These are phyloP conservation scores for Oreochromis niloticus DNA, from an alignment of 2,113 vertebrate genomes.

Conservation along the genomic window DNA sequence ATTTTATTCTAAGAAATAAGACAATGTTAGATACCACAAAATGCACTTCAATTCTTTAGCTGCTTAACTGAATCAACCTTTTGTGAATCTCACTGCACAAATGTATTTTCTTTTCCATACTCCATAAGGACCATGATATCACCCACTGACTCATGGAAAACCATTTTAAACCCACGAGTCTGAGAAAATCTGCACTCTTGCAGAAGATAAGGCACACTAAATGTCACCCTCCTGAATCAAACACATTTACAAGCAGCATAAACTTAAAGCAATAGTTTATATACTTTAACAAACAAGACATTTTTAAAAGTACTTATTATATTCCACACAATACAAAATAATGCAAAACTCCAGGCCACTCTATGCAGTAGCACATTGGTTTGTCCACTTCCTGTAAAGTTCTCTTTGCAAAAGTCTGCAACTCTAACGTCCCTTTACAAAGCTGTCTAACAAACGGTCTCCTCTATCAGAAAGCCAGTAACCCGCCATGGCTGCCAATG, in stretches of 20 bases:
- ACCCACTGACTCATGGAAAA: background rate
- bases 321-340: background rate
- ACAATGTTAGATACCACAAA: background rate
- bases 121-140: background rate
- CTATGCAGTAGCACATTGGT: background rate
- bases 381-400: background rate
- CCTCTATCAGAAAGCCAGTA: conserved; percentile 93
- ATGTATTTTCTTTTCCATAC: background rate
- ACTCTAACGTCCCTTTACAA: conserved; percentile 74
- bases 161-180: background rate
- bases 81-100: background rate
- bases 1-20: background rate
- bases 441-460: conserved; percentile 79
- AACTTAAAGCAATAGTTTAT: background rate
- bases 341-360: background rate
- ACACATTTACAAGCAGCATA: background rate
- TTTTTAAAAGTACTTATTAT: background rate
- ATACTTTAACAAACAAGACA: background rate
- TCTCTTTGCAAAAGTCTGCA: background rate
- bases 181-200: background rate
- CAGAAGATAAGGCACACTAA: background rate
- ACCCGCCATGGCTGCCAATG: conserved; percentile 85
- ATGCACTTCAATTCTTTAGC: background rate
- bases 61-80: background rate
- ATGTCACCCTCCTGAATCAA: background rate